These are phyloP conservation scores for Amphipyra tragopoginis DNA, from an alignment of 2,888 invertebrate genomes.

Conservation along the genomic window DNA sequence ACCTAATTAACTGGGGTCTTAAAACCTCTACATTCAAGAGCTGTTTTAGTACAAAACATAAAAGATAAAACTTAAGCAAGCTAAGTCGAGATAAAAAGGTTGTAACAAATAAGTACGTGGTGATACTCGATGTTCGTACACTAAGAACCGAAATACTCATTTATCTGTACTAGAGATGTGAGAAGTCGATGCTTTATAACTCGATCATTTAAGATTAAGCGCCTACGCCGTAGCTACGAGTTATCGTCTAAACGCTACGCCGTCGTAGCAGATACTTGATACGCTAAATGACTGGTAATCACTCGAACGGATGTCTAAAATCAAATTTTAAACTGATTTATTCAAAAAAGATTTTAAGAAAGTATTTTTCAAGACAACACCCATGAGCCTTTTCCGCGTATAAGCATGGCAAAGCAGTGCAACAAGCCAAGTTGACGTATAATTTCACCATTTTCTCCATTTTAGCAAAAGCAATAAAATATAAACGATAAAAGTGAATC, in stretches of 20 bases:
- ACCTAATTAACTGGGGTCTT: no score
- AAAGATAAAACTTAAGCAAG: slow-evolving; percentile 11
- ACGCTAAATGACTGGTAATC: neutral
- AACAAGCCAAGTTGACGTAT: no score
- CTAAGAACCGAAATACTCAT: slow-evolving; percentile 41
- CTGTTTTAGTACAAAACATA: slow-evolving; percentile 9
- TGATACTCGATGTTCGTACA: slow-evolving; percentile 32
- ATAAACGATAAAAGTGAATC: no score
- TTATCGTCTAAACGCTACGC: slow-evolving; percentile 1
- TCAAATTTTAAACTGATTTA: no score
- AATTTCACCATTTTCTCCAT: no score
- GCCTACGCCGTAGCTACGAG: slow-evolving; percentile 9
- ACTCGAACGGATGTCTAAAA: no score
- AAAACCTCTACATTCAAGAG: neutral
- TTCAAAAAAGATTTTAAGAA: no score
- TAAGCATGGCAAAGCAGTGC: no score
- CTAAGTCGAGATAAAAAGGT: slow-evolving; percentile 35
- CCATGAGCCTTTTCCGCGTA: no score
- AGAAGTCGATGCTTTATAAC: neutral
- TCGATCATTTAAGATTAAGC: no score
- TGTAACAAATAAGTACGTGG: slow-evolving; percentile 40
- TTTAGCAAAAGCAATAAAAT: no score
- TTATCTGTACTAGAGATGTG: slow-evolving; percentile 28
- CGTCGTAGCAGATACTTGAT: slow-evolving; percentile 1
- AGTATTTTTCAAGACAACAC: no score